Evolutionary conservation across 1,140 invertebrate species (phyloP), one percentile per base, ranked within the genome.

Genomic region (Grapholita molesta): DNA sequence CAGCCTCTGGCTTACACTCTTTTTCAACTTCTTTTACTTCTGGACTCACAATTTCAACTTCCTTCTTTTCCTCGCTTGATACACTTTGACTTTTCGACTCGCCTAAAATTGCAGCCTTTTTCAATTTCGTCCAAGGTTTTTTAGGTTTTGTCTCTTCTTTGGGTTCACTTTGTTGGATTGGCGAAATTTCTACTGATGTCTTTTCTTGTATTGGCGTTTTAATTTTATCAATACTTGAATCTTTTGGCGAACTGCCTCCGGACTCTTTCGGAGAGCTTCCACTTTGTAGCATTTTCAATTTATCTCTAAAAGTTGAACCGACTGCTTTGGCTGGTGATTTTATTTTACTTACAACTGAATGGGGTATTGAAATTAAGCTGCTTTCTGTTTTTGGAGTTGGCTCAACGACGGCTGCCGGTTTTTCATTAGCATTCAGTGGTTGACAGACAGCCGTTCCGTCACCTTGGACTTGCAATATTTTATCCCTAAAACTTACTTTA

Each of bases 81-180:
- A 84, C 86, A 69, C 79, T 89, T 69, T 79, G 76, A 65, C 78
- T 89, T 83, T 91, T 91, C 33, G 88, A 83, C 24, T 91, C 89
- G 30, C 88, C 85, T 76, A 90, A 76, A 70, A 94, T 93, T 8
- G 93, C 92, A 24, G 93, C 93, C 72, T 93, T 92, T 80, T 94
- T 94, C 28, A 94, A 76, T 83, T 93, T 94, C 15, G 82, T 89
- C 93, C 93, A 94, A 32, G 93, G 93, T 67, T 91, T 92, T 70
- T 92, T 91, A 67, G 42, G 79, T 76, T 81, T 88, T n/a, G 64
- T 25, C 53, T 88, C 84, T 67, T 85, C 83, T 80, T 85, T 84
- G 28, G 12, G 75, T 70, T 92, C 88, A 25, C 78, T 78, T 35
- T 72, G 69, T 70, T 79, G 83, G 23, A 82, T 23, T 3, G 78